A percentile compares a stretch with the other conserved stretches of the same genome.
phyloP scores from a whole-genome alignment of 2,888 invertebrate species.

The Caenorhabditis uteleia region DNA sequence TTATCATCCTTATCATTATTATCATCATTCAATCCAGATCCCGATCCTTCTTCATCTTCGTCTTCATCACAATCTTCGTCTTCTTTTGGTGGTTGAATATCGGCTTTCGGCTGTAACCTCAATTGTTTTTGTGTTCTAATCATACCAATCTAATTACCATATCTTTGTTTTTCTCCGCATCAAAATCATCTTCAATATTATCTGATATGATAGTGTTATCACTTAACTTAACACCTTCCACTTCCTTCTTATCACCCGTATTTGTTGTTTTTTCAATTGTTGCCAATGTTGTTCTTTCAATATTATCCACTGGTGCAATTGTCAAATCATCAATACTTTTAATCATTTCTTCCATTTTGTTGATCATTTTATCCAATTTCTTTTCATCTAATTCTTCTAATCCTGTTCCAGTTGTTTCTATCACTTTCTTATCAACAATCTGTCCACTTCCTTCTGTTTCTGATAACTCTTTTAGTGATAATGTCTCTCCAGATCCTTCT shows the following conservation, averaged over 20 bases:
- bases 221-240: no score
- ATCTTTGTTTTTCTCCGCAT: conserved; percentile 19
- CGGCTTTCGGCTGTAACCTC: conserved; percentile 24
- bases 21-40: background rate
- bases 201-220: conserved; percentile 28
- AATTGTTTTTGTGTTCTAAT: background rate
- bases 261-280: conserved; percentile 6
- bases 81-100: conserved; percentile 26
- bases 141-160: conserved; percentile 5
- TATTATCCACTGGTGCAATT: conserved; percentile 3
- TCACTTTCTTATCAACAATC: conserved; percentile 24
- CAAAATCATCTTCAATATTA: conserved; percentile 36
- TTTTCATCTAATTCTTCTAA: conserved; percentile 18
- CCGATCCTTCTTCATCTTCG: conserved; percentile 3
- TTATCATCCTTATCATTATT: conserved; percentile 8
- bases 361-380: conserved; percentile 36
- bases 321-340: conserved; percentile 34
- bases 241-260: background rate
- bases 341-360: conserved; percentile 41
- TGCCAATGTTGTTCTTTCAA: conserved; percentile 12
- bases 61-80: conserved; percentile 34
- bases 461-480: conserved; percentile 13
- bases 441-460: conserved; percentile 20
- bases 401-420: conserved; percentile 8
- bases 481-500: conserved; percentile 31